Base-by-base conservation (phyloP, 37 sponge, comb jelly and placozoan genomes). In the Theonella swinhoei region DNA sequence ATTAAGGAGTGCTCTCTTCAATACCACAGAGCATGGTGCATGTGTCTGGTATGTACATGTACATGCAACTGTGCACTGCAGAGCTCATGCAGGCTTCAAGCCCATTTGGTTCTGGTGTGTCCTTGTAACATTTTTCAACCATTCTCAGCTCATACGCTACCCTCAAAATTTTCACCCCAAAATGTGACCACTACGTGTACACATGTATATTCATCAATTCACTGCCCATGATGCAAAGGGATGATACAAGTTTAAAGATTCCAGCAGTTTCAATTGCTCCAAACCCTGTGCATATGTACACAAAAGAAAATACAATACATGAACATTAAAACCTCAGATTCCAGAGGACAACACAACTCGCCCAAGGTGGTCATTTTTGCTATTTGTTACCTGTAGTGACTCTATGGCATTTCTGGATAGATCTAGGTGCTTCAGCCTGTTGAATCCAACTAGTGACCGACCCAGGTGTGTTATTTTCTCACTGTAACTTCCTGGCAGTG, bases 391-490 rank as follows among this genome's bases (percentile, higher is more conserved):
- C 76, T 95, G 88, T 22, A 95, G 78, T 31, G 88, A 80, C 20
- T 79, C 83, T 17, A 97, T 37, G 23, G 93, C 90, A 82, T 97
- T 97, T 39, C 95, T 83, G 8, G 97, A 94, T 5, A 97, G 69
- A 73, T 97, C 97, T 1, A 97, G 81, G 36, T 92, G 89, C 43
- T 83, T 89, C 28, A 97, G 83, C 17, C 83, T 40, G 7, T 88
- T 79, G 62, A 97, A 97, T 2, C 91, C 74, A 0, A 89, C 20
- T 38, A 97, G 80, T 24, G 93, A 87, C 29, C 95, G 62, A 22
- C 95, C 93, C 26, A 97, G 79, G 37, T 83, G 76, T 39, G 80
- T 80, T 22, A 97, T 92, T 75, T 94, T 97, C 64, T 97, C 91
- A 17, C 74, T 80, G 75, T 94, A 97, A 39, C 93, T 80, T 0